Conservation (phyloP, 1,140 invertebrate genomes). For the Centruroides sculpturatus region DNA sequence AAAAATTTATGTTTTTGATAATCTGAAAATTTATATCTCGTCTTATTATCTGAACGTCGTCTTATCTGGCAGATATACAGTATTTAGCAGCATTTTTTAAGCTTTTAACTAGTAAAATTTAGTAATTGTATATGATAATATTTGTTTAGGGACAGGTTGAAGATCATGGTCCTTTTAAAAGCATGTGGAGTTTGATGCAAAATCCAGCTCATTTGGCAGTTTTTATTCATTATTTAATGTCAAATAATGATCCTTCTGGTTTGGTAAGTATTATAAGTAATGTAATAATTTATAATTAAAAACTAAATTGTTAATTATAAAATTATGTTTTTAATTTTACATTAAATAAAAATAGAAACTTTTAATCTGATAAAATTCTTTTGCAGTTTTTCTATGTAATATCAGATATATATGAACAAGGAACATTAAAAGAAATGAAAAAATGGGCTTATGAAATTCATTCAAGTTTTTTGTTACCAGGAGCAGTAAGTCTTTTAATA, state of each 20-base stretch:
- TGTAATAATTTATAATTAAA: too few species aligned
- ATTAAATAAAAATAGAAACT: too few species aligned
- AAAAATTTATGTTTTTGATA: too few species aligned
- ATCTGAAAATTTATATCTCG: too few species aligned
- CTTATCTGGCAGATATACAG: too few species aligned
- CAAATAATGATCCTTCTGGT: conserved; percentile 68
- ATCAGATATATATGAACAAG: conserved; percentile 68
- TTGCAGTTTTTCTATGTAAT: conserved; percentile 76
- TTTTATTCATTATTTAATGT: conserved; percentile 75
- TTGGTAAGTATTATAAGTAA: conserved; percentile 35
- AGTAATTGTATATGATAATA: too few species aligned
- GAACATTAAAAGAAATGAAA: conserved; percentile 72
- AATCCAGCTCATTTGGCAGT: conserved; percentile 69
- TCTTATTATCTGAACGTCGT: too few species aligned
- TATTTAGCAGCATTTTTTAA: too few species aligned
- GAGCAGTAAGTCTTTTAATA: conserved; percentile 44
- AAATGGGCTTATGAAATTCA: conserved; percentile 98
- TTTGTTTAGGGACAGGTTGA: conserved; percentile 30
- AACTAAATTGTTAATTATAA: too few species aligned
- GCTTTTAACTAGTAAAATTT: too few species aligned
- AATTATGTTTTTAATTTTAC: too few species aligned
- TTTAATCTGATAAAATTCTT: too few species aligned
- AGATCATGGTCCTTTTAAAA: conserved; percentile 66
- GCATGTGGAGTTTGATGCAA: conserved; percentile 40
- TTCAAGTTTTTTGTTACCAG: conserved; percentile 84